Conservation (phyloP, 2,888 invertebrate species). For the Silvanus unidentatus region DNA sequence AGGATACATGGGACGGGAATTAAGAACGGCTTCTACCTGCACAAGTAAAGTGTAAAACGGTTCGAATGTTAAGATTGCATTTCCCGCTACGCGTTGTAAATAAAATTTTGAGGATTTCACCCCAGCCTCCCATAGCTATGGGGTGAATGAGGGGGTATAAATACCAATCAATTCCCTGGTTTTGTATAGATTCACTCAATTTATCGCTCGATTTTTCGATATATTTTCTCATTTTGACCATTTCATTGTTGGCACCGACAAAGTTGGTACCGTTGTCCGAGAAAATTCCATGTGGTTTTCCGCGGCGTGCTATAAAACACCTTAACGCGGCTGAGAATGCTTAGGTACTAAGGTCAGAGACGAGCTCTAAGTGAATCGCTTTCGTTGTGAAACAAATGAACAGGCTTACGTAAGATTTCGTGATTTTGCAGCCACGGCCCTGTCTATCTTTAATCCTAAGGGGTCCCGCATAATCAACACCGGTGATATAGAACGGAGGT, state of each 20-base stretch:
- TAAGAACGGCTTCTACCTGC: conserved; percentile 26
- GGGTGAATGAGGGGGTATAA: conserved; percentile 17
- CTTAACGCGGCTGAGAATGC: conserved; percentile 6
- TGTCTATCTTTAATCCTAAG: background rate
- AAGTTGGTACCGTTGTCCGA: conserved; percentile 8
- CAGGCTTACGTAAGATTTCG: background rate
- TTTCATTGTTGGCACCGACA: background rate
- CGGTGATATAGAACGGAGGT: background rate
- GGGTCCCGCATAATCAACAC: background rate
- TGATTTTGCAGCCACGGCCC: background rate
- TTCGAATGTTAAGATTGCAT: conserved; percentile 20
- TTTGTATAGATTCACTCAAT: background rate
- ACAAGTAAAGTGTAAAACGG: conserved; percentile 23
- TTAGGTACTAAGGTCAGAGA: background rate
- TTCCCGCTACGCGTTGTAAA: conserved; percentile 16
- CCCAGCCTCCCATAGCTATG: conserved; percentile 15
- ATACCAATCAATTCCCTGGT: conserved; percentile 5
- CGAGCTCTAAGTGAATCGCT: conserved; percentile 7
- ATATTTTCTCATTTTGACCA: background rate
- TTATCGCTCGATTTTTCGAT: background rate
- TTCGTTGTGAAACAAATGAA: background rate
- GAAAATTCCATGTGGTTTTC: conserved; percentile 6
- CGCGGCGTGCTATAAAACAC: conserved; percentile 3
- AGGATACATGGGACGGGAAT: conserved; percentile 24
- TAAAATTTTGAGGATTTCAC: conserved; percentile 8